phyloP scores from a whole-genome alignment of 2,888 invertebrate genomes.

The Euclidia mi region DNA sequence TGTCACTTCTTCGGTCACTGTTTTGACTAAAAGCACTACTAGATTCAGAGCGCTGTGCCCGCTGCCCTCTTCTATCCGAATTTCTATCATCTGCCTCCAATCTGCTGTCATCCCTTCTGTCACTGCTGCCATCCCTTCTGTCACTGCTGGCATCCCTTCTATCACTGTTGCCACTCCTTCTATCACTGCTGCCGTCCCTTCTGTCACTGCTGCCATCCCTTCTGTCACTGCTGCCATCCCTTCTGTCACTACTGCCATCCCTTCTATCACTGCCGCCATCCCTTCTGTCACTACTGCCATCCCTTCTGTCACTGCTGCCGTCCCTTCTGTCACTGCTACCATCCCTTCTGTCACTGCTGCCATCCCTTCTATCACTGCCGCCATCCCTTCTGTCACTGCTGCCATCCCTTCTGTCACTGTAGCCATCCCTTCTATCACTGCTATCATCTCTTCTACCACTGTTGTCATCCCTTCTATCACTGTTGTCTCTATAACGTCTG shows the following conservation, averaged over 20 bases:
- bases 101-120: neutral
- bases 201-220: no score
- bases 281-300: neutral
- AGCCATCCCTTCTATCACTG: neutral
- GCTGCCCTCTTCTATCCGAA: slow-evolving; percentile 3
- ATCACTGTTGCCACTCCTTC: neutral
- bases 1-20: neutral
- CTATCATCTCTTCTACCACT: neutral
- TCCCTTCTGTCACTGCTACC: neutral
- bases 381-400: neutral
- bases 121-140: no score
- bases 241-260: slow-evolving; percentile 1
- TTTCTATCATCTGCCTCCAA: neutral
- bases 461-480: neutral
- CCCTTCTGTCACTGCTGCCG: no score
- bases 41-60: neutral
- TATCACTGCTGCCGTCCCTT: neutral
- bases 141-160: neutral
- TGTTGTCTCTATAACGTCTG: neutral
- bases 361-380: neutral
- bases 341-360: neutral
- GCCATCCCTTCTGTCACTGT: no score
- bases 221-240: neutral
- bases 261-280: neutral
- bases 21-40: neutral